phyloP scores from a whole-genome alignment of 2,113 vertebrate genomes.

The Bos indicus region DNA sequence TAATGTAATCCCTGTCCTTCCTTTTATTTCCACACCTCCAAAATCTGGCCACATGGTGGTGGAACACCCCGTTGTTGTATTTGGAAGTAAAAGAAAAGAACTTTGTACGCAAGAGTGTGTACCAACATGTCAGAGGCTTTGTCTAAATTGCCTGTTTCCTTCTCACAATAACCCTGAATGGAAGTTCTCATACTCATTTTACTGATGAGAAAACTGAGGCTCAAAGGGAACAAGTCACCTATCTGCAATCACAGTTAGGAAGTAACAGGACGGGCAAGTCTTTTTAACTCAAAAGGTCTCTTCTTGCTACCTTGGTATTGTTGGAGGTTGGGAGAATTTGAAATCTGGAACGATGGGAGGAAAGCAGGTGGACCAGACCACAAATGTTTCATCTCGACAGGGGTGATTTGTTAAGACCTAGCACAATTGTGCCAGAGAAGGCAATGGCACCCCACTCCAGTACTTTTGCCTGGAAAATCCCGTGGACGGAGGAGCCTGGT shows the following conservation, averaged over 20 bases:
- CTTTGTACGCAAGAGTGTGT: neutral
- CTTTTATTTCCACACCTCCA: neutral
- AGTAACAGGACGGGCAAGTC: neutral
- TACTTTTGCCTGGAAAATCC: too few species aligned
- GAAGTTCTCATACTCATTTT: neutral
- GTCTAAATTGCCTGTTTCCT: neutral
- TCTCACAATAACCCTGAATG: neutral
- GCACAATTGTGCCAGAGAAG: neutral
- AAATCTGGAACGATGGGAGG: neutral
- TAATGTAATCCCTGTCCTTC: neutral
- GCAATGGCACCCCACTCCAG: too few species aligned
- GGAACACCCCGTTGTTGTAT: neutral
- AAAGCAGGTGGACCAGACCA: neutral
- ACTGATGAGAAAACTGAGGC: neutral
- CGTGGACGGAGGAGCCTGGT: too few species aligned
- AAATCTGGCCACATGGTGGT: neutral
- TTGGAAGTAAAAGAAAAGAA: neutral
- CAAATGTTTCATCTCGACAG: neutral
- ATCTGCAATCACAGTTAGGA: neutral
- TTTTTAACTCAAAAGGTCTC: neutral
- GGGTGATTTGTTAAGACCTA: neutral
- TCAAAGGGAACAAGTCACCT: neutral
- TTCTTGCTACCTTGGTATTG: neutral
- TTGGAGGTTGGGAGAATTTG: neutral
- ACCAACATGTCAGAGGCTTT: neutral